Evolutionary conservation across 2,113 vertebrate species (phyloP).

Genomic region (Callipepla californica): DNA sequence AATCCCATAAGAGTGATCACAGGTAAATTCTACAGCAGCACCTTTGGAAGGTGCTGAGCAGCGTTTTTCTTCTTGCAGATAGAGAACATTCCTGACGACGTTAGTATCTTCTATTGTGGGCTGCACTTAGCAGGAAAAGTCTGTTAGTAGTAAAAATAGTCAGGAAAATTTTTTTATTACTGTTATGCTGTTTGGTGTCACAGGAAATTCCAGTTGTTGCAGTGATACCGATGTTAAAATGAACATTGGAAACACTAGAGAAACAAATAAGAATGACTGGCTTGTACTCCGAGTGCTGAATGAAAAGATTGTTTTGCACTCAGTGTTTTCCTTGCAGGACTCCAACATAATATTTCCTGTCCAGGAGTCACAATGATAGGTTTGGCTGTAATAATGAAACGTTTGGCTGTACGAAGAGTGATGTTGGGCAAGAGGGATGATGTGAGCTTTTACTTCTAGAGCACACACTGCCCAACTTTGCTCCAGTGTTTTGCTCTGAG

Average conservation of each 20-base stretch:
- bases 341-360: conserved; percentile 34
- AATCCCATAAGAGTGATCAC: not conserved
- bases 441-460: not conserved
- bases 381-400: conserved; percentile 38
- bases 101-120: not conserved
- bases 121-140: not conserved
- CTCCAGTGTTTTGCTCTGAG: not conserved
- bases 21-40: not conserved
- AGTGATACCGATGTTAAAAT: conserved; percentile 8
- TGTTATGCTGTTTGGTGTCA: not conserved
- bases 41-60: not conserved
- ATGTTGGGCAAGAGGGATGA: conserved; percentile 33
- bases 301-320: conserved; percentile 43
- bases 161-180: not conserved
- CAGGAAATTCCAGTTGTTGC: conserved; percentile 39
- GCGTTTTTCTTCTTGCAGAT: not conserved
- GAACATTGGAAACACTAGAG: not conserved
- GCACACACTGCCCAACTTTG: accelerated
- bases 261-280: conserved; percentile 14
- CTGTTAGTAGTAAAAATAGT: not conserved
- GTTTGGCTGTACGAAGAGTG: conserved; percentile 48
- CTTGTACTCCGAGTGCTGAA: not conserved
- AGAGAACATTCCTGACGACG: not conserved
- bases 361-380: conserved; percentile 8
- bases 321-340: conserved; percentile 29